phyloP scores from a whole-genome alignment of 2,797 vertebrate genomes.

The Helostoma temminkii region DNA sequence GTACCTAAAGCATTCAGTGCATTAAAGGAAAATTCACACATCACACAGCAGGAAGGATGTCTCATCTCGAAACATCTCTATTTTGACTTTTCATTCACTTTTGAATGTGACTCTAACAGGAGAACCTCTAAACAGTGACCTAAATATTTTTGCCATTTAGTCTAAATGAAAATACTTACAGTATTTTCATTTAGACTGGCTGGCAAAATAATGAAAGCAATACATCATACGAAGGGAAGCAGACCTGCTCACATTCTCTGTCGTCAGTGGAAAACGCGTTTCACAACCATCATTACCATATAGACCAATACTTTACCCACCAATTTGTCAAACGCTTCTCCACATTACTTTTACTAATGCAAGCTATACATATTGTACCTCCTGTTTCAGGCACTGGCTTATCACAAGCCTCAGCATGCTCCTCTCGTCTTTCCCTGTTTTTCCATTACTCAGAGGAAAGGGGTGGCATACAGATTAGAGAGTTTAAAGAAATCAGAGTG shows the following conservation, averaged over 20 bases:
- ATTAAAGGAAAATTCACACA: constrained; percentile 9
- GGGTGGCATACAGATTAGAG: constrained; percentile 28
- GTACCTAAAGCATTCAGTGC: background rate
- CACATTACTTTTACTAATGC: constrained; percentile 20
- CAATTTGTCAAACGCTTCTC: constrained; percentile 45
- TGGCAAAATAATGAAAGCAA: constrained; percentile 55
- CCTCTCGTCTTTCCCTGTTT: constrained; percentile 34
- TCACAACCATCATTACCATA: constrained; percentile 50
- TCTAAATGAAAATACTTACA: constrained; percentile 30
- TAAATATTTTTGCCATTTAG: too few relatives aligned
- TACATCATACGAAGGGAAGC: constrained; percentile 34
- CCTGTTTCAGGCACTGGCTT: constrained; percentile 51
- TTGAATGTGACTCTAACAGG: constrained; percentile 1
- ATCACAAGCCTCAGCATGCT: constrained; percentile 36
- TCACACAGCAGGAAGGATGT: background rate
- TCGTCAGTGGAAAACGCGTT: constrained; percentile 32
- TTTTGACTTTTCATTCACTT: background rate
- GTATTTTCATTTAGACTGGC: constrained; percentile 32
- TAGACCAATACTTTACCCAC: constrained; percentile 49
- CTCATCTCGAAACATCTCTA: background rate
- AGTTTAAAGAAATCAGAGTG: constrained; percentile 36
- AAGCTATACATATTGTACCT: constrained; percentile 37
- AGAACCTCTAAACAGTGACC: constrained; percentile 19
- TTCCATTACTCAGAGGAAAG: constrained; percentile 51
- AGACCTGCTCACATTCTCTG: constrained; percentile 15